A percentile compares a stretch with the other conserved stretches of the same genome.
Evolutionary conservation across 2,888 invertebrate species (phyloP).

Genomic region (Trissoscelio sp.): DNA sequence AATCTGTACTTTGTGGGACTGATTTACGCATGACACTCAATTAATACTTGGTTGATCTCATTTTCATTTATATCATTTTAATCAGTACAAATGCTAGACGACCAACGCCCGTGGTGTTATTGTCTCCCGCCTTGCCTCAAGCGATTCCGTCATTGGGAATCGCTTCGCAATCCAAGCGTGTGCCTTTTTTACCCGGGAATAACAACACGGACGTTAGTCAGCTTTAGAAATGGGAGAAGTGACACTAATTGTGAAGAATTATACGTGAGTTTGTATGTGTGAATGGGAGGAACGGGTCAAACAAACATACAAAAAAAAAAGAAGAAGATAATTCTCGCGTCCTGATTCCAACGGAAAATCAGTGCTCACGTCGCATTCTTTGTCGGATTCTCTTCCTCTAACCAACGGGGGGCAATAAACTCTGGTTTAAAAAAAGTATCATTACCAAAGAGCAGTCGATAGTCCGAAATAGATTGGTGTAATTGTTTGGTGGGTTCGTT

Average conservation of each 20-base stretch:
- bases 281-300: too few relatives aligned
- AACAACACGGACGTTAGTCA: conserved; percentile 34
- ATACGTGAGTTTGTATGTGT: conserved; percentile 25
- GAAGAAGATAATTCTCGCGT: conserved; percentile 1
- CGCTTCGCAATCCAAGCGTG: conserved; percentile 16
- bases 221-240: conserved; percentile 47
- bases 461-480: conserved; percentile 8
- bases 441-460: conserved; percentile 38
- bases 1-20: conserved; percentile 55
- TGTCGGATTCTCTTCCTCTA: conserved; percentile 24
- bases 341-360: conserved; percentile 34
- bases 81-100: conserved; percentile 64
- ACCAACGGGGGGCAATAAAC: neutral
- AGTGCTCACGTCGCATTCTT: conserved; percentile 13
- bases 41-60: conserved; percentile 33
- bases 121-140: neutral
- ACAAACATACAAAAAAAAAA: too few relatives aligned
- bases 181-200: neutral
- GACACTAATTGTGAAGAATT: conserved; percentile 51
- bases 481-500: conserved; percentile 10
- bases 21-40: conserved; percentile 55
- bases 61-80: conserved; percentile 41
- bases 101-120: conserved; percentile 33
- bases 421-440: conserved; percentile 24
- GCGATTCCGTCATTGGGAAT: conserved; percentile 22